Evolutionary conservation across 2,113 vertebrate species (phyloP), one percentile per base, ranked within the genome.

Genomic region (Passerina amoena): DNA sequence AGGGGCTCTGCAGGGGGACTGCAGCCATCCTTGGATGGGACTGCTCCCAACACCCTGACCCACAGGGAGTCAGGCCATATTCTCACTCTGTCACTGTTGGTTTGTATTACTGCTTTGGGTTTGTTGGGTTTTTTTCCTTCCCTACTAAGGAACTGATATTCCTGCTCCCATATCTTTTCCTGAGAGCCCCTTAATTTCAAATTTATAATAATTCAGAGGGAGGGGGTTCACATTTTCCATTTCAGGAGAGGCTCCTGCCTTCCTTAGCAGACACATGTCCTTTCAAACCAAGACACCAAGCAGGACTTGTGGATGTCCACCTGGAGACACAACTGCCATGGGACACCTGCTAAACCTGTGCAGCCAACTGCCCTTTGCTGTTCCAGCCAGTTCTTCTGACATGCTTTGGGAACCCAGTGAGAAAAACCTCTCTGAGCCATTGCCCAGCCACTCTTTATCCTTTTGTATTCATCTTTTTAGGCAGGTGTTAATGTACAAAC

Each of bases 181-280:
- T 35, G 56, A 24, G 56, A 35, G 14, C 56, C 56, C 10, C 23
- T 59, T 35, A 17, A 59, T 59, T 35, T 59, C 56, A 59, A 35
- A 59, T 0, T 16, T 59, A 7, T 11, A 35, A 59, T 6, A 24
- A 1, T 16, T 59, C 1, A 1, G 33, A 11, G 23, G 14, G 3
- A 59, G 10, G n/a, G 56, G 14, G 22, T 59, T 59, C 15, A 4
- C n/a, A 35, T 59, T 59, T 11, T 35, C n/a, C 14, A 35, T 59
- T 35, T 59, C 14, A 59, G 10, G 56, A 2, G 14, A 35, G n/a
- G n/a, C 2, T 59, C 56, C 56, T 35, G 23, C n/a, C n/a, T 25
- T 59, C 56, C 56, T 35, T 11, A 35, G 23, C n/a, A 59, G 15
- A 17, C n/a, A 25, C 14, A 23, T 37, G 57, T 11, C n/a, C 27